phyloP scores from a whole-genome alignment of 1,140 invertebrate species.

The Babylonia areolata region DNA sequence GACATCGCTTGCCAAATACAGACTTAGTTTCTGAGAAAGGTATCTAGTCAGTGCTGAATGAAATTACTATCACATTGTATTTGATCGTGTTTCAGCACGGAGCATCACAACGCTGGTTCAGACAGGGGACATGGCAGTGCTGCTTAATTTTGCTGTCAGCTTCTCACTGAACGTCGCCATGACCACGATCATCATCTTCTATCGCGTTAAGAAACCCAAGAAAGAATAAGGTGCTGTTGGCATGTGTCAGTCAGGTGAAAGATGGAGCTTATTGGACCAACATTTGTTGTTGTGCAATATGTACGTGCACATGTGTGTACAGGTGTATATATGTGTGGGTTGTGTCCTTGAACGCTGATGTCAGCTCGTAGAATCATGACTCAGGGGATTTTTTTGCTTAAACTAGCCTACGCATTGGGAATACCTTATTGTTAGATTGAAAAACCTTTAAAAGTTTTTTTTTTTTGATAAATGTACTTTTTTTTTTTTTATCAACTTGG shows the following conservation, averaged over 20 bases:
- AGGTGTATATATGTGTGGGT: background rate
- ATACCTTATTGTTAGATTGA: too few relatives aligned
- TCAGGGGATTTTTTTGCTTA: background rate
- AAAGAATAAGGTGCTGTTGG: constrained; percentile 13
- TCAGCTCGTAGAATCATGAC: background rate
- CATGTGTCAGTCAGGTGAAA: background rate
- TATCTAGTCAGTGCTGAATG: too few relatives aligned
- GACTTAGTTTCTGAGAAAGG: too few relatives aligned
- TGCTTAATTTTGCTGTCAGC: constrained; percentile 44
- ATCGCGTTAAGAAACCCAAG: constrained; percentile 29
- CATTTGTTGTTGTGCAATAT: background rate
- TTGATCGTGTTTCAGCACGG: constrained; percentile 41
- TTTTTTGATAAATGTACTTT: too few relatives aligned
- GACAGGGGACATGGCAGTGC: constrained; percentile 50
- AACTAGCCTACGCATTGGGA: too few relatives aligned
- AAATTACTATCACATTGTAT: too few relatives aligned
- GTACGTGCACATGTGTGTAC: background rate
- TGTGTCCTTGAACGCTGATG: background rate
- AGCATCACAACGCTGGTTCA: constrained; percentile 50
- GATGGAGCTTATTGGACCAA: background rate
- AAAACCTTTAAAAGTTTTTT: too few relatives aligned
- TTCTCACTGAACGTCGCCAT: constrained; percentile 43
- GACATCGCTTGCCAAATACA: too few relatives aligned
- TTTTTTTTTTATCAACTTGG: too few relatives aligned
- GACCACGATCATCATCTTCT: constrained; percentile 44